A percentile compares a stretch with the other conserved stretches of the same genome.
Evolutionary conservation across 1,140 invertebrate genomes (phyloP).

Genomic region (Leptinotarsa defecta): DNA sequence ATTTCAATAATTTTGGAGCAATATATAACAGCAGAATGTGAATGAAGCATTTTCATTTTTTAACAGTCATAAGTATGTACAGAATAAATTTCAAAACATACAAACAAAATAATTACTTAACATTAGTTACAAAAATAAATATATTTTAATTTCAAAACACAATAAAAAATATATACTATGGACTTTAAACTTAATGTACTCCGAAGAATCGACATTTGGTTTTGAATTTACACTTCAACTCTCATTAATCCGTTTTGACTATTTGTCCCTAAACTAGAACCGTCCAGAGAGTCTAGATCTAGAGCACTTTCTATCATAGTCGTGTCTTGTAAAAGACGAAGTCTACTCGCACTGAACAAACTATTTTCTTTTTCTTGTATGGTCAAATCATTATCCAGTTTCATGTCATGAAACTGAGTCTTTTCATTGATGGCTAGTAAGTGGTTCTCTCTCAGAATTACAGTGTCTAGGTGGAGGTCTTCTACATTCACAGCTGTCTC

Average conservation of each 20-base stretch:
- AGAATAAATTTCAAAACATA: constrained; percentile 11
- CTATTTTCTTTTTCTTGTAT: constrained; percentile 53
- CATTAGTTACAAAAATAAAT: constrained; percentile 12
- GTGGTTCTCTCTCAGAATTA: constrained; percentile 48
- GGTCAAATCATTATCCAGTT: constrained; percentile 53
- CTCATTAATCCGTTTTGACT: constrained; percentile 54
- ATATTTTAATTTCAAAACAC: constrained; percentile 14
- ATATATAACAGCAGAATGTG: constrained; percentile 17
- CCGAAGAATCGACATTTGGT: background rate
- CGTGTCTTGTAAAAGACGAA: constrained; percentile 76
- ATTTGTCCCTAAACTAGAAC: constrained; percentile 58
- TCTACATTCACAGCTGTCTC: constrained; percentile 36
- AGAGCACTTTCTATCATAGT: constrained; percentile 87
- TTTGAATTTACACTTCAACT: constrained; percentile 42
- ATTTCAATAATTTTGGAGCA: constrained; percentile 23
- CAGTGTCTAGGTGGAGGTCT: constrained; percentile 52
- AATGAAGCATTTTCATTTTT: constrained; percentile 16
- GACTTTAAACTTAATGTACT: background rate
- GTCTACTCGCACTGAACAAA: constrained; percentile 63
- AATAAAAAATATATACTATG: constrained; percentile 14
- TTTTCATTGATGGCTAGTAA: constrained; percentile 35
- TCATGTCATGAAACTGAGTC: constrained; percentile 33
- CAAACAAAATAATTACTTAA: background rate
- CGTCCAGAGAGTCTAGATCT: constrained; percentile 80
- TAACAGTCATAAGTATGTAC: constrained; percentile 16